phyloP scores from a whole-genome alignment of 1,140 invertebrate genomes.

The Lordiphosa stackelbergi region DNA sequence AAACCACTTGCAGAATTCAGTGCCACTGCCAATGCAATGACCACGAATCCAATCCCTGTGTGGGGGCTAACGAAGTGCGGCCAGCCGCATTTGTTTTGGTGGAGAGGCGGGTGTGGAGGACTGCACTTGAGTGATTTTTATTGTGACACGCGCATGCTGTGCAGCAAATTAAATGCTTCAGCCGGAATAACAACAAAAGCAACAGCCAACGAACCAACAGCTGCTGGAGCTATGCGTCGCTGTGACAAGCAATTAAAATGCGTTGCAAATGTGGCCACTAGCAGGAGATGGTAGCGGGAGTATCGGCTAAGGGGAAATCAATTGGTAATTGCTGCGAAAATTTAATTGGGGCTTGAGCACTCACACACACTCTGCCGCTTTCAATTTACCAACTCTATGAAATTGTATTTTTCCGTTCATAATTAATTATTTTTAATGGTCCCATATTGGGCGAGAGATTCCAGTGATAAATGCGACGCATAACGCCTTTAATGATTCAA shows the following conservation, averaged over 20 bases:
- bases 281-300: background rate
- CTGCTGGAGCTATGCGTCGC: slow-evolving; percentile 13
- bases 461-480: slow-evolving; percentile 17
- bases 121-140: slow-evolving; percentile 71
- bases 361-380: slow-evolving; percentile 23
- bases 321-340: slow-evolving; percentile 54
- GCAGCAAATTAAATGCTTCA: slow-evolving; percentile 61
- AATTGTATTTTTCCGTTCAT: slow-evolving; percentile 61
- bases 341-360: slow-evolving; percentile 63
- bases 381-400: slow-evolving; percentile 55
- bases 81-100: slow-evolving; percentile 17
- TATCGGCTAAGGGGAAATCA: slow-evolving; percentile 10
- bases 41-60: slow-evolving; percentile 29
- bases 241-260: slow-evolving; percentile 70
- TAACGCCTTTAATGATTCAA: slow-evolving; percentile 16
- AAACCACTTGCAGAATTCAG: slow-evolving; percentile 28
- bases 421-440: slow-evolving; percentile 65
- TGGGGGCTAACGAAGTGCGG: slow-evolving; percentile 51
- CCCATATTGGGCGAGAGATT: slow-evolving; percentile 25
- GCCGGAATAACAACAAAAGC: slow-evolving; percentile 49
- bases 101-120: slow-evolving; percentile 19
- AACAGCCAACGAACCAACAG: slow-evolving; percentile 12
- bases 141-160: slow-evolving; percentile 67
- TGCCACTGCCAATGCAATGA: slow-evolving; percentile 14
- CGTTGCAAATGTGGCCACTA: slow-evolving; percentile 51